Percentiles rank a stretch among this genome's conserved stretches.
Evolutionary conservation across 2,888 invertebrate genomes (phyloP).

Genomic region (Dorcus hopei): DNA sequence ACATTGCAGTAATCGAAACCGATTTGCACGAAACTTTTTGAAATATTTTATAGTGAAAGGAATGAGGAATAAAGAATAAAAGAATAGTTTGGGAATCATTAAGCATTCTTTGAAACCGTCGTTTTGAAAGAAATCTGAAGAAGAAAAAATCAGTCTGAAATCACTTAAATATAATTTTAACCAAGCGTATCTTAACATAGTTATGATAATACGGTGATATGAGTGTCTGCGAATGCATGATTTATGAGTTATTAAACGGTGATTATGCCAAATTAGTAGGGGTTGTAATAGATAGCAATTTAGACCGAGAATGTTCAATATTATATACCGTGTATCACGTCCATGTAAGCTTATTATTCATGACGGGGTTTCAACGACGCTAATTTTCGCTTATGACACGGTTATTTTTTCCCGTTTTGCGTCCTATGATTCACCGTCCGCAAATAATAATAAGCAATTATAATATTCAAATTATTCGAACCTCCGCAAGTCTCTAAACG

Average conservation of each 20-base stretch:
- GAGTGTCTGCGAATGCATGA: slow-evolving; percentile 40
- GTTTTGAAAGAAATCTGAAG: background rate
- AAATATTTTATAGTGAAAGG: too few species aligned
- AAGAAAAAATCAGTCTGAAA: background rate
- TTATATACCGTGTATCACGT: slow-evolving; percentile 15
- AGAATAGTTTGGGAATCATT: background rate
- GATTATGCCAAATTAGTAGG: slow-evolving; percentile 46
- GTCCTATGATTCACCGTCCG: background rate
- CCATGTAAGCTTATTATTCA: background rate
- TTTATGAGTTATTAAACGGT: slow-evolving; percentile 46
- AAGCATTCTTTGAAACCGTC: background rate
- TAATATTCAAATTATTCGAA: too few species aligned
- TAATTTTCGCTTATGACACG: too few species aligned
- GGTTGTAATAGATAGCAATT: slow-evolving; percentile 40
- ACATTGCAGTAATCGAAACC: too few species aligned
- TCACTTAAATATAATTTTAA: background rate
- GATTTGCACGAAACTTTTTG: too few species aligned
- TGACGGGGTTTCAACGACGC: too few species aligned
- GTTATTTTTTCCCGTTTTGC: background rate
- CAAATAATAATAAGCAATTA: too few species aligned
- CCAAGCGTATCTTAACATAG: slow-evolving; percentile 11
- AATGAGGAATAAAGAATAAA: too few species aligned
- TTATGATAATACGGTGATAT: slow-evolving; percentile 41
- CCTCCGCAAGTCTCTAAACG: too few species aligned
- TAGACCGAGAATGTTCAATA: slow-evolving; percentile 36